Percentiles rank a stretch among this genome's conserved stretches.
Evolutionary conservation across 2,888 invertebrate genomes (phyloP).

Genomic region (Cantharis nigra): DNA sequence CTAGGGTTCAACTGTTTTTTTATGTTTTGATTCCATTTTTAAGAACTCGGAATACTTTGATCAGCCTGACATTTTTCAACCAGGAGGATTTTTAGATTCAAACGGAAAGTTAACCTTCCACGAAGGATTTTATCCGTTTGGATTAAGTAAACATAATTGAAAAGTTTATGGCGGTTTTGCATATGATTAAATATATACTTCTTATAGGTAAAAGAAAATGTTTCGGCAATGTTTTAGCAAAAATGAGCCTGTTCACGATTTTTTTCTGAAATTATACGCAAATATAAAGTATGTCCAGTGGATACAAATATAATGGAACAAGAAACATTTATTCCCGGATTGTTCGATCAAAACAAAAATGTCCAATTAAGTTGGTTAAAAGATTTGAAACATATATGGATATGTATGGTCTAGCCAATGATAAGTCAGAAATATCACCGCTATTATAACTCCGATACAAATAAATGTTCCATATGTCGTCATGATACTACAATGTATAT

Average conservation of each 20-base stretch:
- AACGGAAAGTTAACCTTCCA: conserved; percentile 44
- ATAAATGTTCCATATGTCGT: too few relatives aligned
- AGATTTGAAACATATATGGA: too few relatives aligned
- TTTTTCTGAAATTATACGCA: conserved; percentile 64
- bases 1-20: conserved; percentile 48
- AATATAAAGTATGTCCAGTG: conserved; percentile 57
- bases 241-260: conserved; percentile 65
- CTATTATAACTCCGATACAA: too few relatives aligned
- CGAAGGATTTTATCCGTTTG: conserved; percentile 51
- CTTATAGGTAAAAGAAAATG: conserved; percentile 65
- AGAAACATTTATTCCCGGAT: conserved; percentile 60
- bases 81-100: conserved; percentile 64
- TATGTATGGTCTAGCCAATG: too few relatives aligned
- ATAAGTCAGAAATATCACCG: too few relatives aligned
- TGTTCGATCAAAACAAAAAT: conserved; percentile 62
- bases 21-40: conserved; percentile 58
- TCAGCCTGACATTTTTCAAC: conserved; percentile 66
- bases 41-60: conserved; percentile 63
- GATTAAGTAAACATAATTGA: conserved; percentile 22
- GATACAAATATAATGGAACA: conserved; percentile 54
- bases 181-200: too few relatives aligned
- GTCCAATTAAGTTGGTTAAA: conserved; percentile 45
- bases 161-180: too few relatives aligned
- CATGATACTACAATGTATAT: too few relatives aligned
- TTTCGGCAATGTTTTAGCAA: conserved; percentile 67